Percentiles rank a stretch among this genome's conserved stretches.
Conservation (phyloP, 2,888 invertebrate species). For the Nephrotoma appendiculata region DNA sequence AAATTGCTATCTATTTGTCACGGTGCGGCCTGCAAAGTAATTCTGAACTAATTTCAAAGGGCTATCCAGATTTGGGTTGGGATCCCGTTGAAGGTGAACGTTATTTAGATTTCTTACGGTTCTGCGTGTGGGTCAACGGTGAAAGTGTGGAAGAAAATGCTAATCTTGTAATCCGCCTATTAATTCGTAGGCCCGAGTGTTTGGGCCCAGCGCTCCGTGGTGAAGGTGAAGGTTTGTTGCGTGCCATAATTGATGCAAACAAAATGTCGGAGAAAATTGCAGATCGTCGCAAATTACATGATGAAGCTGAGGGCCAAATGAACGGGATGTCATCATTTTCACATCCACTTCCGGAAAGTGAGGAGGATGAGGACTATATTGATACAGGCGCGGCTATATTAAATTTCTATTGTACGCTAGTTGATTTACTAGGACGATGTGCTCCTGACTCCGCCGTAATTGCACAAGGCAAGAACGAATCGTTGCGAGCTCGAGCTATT, state of each 20-base stretch:
- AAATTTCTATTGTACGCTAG: slow-evolving; percentile 95
- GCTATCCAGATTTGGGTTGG: slow-evolving; percentile 99
- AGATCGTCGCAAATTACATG: slow-evolving; percentile 64
- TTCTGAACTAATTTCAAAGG: slow-evolving; percentile 90
- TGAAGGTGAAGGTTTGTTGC: slow-evolving; percentile 91
- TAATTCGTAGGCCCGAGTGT: slow-evolving; percentile 97
- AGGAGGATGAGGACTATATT: slow-evolving; percentile 98
- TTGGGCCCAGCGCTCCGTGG: slow-evolving; percentile 94
- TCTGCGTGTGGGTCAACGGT: slow-evolving; percentile 95
- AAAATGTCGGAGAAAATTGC: slow-evolving; percentile 89
- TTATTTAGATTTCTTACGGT: slow-evolving; percentile 92
- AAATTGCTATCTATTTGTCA: slow-evolving; percentile 94
- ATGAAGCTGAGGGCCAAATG: slow-evolving; percentile 61
- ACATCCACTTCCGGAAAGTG: slow-evolving; percentile 83
- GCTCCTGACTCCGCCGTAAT: slow-evolving; percentile 89
- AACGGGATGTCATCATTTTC: slow-evolving; percentile 51
- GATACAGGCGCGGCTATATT: slow-evolving; percentile 98
- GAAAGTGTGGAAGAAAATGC: slow-evolving; percentile 99
- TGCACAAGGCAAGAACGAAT: slow-evolving; percentile 94
- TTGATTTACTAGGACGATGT: slow-evolving; percentile 91
- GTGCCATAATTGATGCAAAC: slow-evolving; percentile 95
- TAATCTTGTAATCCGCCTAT: slow-evolving; percentile 90
- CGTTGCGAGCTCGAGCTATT: slow-evolving; percentile 93
- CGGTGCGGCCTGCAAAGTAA: slow-evolving; percentile 98
- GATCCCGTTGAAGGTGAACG: slow-evolving; percentile 99